Evolutionary conservation across 2,888 invertebrate genomes (phyloP).

Genomic region (Drosophila anomalipes): DNA sequence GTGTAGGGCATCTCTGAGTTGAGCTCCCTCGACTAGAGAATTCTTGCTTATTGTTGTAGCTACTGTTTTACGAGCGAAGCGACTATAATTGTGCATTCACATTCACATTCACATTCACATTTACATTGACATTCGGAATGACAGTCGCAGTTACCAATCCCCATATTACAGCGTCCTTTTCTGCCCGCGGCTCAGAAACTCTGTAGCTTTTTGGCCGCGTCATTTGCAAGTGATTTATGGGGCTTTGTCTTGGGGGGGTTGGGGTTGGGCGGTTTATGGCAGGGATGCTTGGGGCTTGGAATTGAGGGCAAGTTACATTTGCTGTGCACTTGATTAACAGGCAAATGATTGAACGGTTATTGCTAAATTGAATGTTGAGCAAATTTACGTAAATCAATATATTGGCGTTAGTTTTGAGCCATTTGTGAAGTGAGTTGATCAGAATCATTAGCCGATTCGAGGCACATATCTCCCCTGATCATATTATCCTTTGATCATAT

Average conservation of each 20-base stretch:
- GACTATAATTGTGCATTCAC: slow-evolving; percentile 79
- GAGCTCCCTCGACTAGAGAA: neutral
- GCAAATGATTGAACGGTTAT: slow-evolving; percentile 73
- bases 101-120: slow-evolving; percentile 60
- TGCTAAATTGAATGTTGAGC: slow-evolving; percentile 46
- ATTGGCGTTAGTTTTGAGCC: neutral
- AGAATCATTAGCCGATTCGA: neutral
- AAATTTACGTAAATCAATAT: slow-evolving; percentile 11
- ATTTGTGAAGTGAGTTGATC: neutral
- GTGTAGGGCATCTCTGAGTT: neutral
- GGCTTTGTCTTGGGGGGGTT: slow-evolving; percentile 25
- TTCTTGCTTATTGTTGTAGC: slow-evolving; percentile 11
- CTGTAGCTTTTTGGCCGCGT: slow-evolving; percentile 52
- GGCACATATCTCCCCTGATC: neutral
- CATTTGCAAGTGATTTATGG: slow-evolving; percentile 81
- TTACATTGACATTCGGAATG: slow-evolving; percentile 50
- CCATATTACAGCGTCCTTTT: slow-evolving; percentile 53
- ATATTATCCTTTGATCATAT: neutral
- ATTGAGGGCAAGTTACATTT: slow-evolving; percentile 51
- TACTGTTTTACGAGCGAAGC: slow-evolving; percentile 77
- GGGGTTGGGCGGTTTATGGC: slow-evolving; percentile 46
- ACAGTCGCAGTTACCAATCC: slow-evolving; percentile 26
- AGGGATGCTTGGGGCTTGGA: neutral
- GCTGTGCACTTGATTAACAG: slow-evolving; percentile 67
- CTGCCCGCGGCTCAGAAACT: slow-evolving; percentile 14